phyloP scores from a whole-genome alignment of 2,113 vertebrate species.

The Bucco capensis region DNA sequence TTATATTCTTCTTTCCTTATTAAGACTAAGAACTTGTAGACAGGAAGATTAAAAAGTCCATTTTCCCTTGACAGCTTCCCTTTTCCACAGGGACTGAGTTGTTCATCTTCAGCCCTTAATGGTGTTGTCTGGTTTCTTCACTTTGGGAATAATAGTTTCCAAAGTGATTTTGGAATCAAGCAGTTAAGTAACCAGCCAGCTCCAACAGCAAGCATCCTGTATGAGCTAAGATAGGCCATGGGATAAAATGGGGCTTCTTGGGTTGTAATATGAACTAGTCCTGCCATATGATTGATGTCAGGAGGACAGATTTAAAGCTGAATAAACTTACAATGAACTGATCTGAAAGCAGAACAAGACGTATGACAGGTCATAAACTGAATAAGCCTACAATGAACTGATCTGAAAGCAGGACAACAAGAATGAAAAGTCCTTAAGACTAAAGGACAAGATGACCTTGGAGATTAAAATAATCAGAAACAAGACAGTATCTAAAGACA shows the following conservation, averaged over 20 bases:
- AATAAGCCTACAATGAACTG: too few species aligned
- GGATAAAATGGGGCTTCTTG: not conserved
- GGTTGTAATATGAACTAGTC: not conserved
- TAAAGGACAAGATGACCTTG: too few species aligned
- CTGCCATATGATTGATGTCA: not conserved
- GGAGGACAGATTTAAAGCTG: too few species aligned
- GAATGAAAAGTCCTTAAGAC: too few species aligned
- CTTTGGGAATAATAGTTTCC: not conserved
- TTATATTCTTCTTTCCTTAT: not conserved
- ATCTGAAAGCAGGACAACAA: too few species aligned
- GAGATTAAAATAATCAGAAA: too few species aligned
- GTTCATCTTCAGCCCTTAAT: not conserved
- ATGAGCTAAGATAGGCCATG: accelerated
- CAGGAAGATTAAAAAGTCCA: not conserved
- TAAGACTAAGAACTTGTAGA: not conserved
- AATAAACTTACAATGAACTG: too few species aligned
- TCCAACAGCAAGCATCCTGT: not conserved
- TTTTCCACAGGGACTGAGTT: not conserved
- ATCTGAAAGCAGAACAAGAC: too few species aligned
- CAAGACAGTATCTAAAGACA: too few species aligned
- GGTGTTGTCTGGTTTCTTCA: not conserved
- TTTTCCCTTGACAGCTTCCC: not conserved
- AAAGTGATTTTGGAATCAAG: not conserved
- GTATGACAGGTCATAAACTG: too few species aligned
- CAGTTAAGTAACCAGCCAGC: not conserved